These are phyloP conservation scores for Junonia oenone DNA, from an alignment of 2,888 invertebrate species.

Conservation along the genomic window DNA sequence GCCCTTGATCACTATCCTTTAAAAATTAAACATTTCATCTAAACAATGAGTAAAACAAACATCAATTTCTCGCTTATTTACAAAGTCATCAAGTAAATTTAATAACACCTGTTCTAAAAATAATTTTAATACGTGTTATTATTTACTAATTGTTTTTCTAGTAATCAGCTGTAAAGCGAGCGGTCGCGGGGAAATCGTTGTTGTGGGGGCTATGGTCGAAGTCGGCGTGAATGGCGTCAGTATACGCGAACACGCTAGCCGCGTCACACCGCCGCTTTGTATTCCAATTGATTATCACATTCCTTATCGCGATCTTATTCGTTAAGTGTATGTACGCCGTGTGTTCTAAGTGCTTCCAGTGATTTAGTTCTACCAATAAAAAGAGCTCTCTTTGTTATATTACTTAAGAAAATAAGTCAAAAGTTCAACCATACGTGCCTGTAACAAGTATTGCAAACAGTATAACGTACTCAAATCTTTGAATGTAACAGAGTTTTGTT, in stretches of 20 bases:
- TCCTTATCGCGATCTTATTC: conserved; percentile 17
- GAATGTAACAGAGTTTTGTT: conserved; percentile 37
- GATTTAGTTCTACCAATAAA: background rate
- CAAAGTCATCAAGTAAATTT: too few species aligned
- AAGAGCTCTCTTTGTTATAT: background rate
- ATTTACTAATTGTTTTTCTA: conserved; percentile 17
- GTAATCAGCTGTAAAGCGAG: conserved; percentile 61
- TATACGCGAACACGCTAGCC: conserved; percentile 50
- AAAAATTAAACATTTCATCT: too few species aligned
- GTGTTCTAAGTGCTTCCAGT: conserved; percentile 10
- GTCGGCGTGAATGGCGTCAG: conserved; percentile 49
- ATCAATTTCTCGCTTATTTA: background rate
- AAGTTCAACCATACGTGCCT: background rate
- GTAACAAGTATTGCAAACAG: conserved; percentile 6
- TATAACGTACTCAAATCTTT: conserved; percentile 28
- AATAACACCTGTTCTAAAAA: background rate
- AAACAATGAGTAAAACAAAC: too few species aligned
- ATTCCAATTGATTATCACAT: conserved; percentile 28
- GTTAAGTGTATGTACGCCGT: conserved; percentile 14
- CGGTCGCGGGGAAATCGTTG: conserved; percentile 44
- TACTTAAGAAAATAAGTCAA: background rate
- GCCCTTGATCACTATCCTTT: too few species aligned
- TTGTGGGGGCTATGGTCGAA: conserved; percentile 38
- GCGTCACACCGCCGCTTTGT: conserved; percentile 30
- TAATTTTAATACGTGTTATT: background rate